phyloP scores from a whole-genome alignment of 2,797 vertebrate genomes.

The Gallirallus australis region DNA sequence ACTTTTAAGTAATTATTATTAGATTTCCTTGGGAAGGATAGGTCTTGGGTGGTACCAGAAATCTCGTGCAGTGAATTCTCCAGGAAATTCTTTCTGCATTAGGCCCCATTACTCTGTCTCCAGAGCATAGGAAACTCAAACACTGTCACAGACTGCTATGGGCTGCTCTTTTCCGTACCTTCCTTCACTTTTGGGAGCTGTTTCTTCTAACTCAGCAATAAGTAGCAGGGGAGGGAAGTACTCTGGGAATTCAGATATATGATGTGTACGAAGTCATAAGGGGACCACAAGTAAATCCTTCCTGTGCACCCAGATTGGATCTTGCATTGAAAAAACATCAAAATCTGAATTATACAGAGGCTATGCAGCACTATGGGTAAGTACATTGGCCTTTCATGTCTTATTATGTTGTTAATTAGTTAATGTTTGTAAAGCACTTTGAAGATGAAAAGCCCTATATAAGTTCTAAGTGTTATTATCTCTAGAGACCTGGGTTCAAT shows the following conservation, averaged over 20 bases:
- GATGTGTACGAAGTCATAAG: not conserved
- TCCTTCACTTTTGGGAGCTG: not conserved
- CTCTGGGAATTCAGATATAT: not conserved
- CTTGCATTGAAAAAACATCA: conserved; percentile 40
- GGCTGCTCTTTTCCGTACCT: not conserved
- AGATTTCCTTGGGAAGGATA: not conserved
- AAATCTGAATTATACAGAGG: conserved; percentile 64
- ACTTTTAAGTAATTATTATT: not conserved
- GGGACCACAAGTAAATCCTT: not conserved
- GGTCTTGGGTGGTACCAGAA: not conserved
- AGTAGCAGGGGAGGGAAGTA: not conserved
- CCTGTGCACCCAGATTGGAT: not conserved
- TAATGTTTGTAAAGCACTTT: conserved; percentile 78
- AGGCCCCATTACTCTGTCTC: not conserved
- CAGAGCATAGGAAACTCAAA: not conserved
- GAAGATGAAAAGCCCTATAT: conserved; percentile 75
- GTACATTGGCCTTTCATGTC: conserved; percentile 64
- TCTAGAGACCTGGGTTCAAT: conserved; percentile 69
- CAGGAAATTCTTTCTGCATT: not conserved
- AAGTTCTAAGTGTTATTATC: conserved; percentile 76
- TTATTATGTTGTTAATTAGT: conserved; percentile 78
- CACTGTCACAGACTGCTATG: not conserved
- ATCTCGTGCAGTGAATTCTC: not conserved
- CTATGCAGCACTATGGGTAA: conserved; percentile 49
- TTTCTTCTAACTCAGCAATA: not conserved